Conservation (phyloP, 2,888 invertebrate species). For the Pedicia rivosa region DNA sequence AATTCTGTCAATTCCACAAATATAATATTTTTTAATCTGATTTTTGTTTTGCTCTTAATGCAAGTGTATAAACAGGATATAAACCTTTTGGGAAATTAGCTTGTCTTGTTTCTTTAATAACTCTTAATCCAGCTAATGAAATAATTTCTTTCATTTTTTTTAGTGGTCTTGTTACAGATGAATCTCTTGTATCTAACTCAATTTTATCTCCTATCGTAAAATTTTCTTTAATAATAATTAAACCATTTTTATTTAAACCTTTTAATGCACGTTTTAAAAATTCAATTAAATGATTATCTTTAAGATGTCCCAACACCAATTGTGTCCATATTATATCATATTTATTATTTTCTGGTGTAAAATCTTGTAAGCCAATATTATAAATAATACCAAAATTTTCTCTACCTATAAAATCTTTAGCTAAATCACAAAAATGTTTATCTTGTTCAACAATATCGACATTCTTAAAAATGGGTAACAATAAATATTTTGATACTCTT, state of each 20-base stretch:
- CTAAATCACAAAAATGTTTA: constrained; percentile 60
- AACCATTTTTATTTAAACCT: constrained; percentile 42
- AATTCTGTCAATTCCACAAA: too few relatives aligned
- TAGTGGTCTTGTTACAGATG: constrained; percentile 76
- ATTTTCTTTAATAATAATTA: constrained; percentile 93
- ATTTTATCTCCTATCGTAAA: constrained; percentile 50
- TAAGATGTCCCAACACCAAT: constrained; percentile 85
- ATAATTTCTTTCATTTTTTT: constrained; percentile 49
- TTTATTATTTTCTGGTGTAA: constrained; percentile 47
- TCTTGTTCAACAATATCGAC: constrained; percentile 91
- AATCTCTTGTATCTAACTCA: constrained; percentile 69
- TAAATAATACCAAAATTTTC: constrained; percentile 43
- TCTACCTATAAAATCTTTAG: constrained; percentile 39
- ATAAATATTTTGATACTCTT: constrained; percentile 70
- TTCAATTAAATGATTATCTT: constrained; percentile 62
- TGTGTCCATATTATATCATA: constrained; percentile 96
- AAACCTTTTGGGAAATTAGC: constrained; percentile 80
- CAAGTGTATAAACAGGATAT: constrained; percentile 87
- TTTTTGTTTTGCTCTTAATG: constrained; percentile 45
- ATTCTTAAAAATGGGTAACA: constrained; percentile 60
- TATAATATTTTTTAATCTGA: too few relatives aligned
- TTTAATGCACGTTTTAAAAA: constrained; percentile 49
- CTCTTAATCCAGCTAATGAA: constrained; percentile 50
- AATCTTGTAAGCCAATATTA: constrained; percentile 66
- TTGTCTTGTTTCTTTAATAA: constrained; percentile 63